Base-by-base conservation (phyloP, 2,888 invertebrate genomes). In the Andrena bucephala region DNA sequence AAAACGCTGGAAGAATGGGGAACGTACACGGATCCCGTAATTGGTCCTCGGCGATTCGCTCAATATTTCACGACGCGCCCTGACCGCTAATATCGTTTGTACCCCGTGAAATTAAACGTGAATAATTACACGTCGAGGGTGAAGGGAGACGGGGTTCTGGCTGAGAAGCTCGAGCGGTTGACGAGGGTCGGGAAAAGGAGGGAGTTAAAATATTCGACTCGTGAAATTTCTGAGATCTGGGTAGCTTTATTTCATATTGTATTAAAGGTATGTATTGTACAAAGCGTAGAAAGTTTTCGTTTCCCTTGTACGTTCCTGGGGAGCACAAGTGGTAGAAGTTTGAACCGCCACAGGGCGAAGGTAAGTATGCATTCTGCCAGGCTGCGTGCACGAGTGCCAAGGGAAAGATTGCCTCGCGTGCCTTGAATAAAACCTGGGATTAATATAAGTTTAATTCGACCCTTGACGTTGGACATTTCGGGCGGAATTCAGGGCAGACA, bases 391-490 rank as follows among this genome's bases (percentile, higher is more conserved):
- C 48, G 24, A 33, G 63, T 29, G 5, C 7, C 36, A 36, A 52
- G 48, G 59, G 48, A 20, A 59, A 59, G 59, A 77, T 77, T 65
- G 57, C 50, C 33, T 66, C 65, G 48, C 65, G 65, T 59, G 59
- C n/a, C 48, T 48, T 59, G 50, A 77, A 73, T 73, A 65, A 59
- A 57, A 27, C 48, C 63, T n/a, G 65, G 50, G 65, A 73, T 77
- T 65, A 73, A 77, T 73, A 48, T 24, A 73, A 73, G 48, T 73
- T 77, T 65, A 63, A 73, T 59, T 73, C 48, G 65, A 16, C 48
- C 24, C 31, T n/a, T 3, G 7, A 13, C 31, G 27, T 8, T 27
- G 33, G 62, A 36, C 10, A 13, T 6, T 59, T 31, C 57, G n/a
- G 2, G 24, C 2, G 20, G 54, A 76, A 57, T 65, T 48, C 24